Base-by-base conservation (phyloP, 2,113 vertebrate genomes). In the Silurus asotus region DNA sequence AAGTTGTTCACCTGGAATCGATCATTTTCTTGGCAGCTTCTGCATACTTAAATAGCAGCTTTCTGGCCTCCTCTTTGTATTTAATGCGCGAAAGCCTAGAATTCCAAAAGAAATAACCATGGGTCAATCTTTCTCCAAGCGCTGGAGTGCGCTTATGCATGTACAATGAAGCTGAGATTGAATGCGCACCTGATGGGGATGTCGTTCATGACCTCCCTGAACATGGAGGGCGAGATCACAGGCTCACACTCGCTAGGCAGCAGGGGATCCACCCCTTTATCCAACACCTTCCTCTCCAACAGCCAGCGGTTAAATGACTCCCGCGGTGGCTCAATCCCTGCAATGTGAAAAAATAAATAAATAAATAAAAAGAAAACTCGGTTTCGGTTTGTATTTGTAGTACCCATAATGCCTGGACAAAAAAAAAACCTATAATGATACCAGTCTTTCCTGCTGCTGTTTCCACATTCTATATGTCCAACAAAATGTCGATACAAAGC, bases 301-400 rank as follows among this genome's bases (percentile, higher is more conserved):
- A 99, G 93, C 98, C 98, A 99, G 14, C 98, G 98, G 87, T 99
- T 99, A 91, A 99, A 99, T 0, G 98, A 99, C 89, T 99, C 98
- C 9, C 98, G 93, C 0, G 98, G 98, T 0, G 98, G 97, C 2
- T 99, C 98, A 4, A 99, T 99, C 67, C 98, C 98, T 99, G 91
- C 0, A 58, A 83, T 23, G 28, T 37, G 56, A 6, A 77, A 58
- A 83, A 58, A 83, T 67, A 28, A 67, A 75, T 45, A 83, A 37
- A 37, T 1, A 37, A 37, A 37, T 37, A 5, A 8, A 9, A 37
- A 69, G 37, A 15, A 14, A 23, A 3, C 13, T 14, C 64, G 14
- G 65, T 23, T 37, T 23, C 3, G 28, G 8, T 1, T 6, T 23
- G 19, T 8, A 8, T n/a, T 23, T 75, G 11, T 55, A 9, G 8